Percentiles rank a stretch among this genome's conserved stretches.
These are phyloP conservation scores for Halcyon senegalensis DNA, from an alignment of 2,113 vertebrate genomes.

Conservation along the genomic window DNA sequence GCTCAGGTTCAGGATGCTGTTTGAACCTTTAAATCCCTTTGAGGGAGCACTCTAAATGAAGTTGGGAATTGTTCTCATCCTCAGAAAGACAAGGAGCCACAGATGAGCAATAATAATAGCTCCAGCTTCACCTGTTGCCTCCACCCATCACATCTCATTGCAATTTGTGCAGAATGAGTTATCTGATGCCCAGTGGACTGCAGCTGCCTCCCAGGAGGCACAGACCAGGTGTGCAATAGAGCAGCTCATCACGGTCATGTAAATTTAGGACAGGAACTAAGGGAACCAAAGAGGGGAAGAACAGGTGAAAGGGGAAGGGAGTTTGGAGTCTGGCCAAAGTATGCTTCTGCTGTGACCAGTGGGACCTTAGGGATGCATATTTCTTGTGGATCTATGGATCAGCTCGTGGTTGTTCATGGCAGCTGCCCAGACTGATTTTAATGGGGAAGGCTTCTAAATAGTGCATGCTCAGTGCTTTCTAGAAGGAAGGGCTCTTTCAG, in stretches of 20 bases:
- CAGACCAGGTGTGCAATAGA: background rate
- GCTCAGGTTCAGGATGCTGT: conserved; percentile 31
- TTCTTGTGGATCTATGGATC: background rate
- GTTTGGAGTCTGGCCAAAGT: background rate
- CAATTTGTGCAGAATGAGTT: background rate
- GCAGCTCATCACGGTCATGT: background rate
- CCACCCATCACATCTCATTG: background rate
- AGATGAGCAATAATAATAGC: conserved; percentile 20
- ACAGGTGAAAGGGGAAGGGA: background rate
- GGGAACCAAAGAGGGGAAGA: background rate
- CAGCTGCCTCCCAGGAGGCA: background rate
- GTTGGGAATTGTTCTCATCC: conserved; percentile 45
- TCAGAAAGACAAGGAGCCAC: conserved; percentile 23
- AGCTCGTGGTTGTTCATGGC: background rate
- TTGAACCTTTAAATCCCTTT: conserved; percentile 47
- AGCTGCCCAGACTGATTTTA: background rate
- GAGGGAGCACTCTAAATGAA: conserved; percentile 43
- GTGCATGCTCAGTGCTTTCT: background rate
- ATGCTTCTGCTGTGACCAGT: background rate
- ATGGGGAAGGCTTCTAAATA: background rate
- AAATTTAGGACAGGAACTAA: conserved; percentile 8
- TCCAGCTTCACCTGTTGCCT: background rate
- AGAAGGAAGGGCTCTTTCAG: background rate
- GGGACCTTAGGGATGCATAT: background rate
- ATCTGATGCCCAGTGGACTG: background rate